phyloP scores from a whole-genome alignment of 1,140 invertebrate genomes.

The Formica exsecta region DNA sequence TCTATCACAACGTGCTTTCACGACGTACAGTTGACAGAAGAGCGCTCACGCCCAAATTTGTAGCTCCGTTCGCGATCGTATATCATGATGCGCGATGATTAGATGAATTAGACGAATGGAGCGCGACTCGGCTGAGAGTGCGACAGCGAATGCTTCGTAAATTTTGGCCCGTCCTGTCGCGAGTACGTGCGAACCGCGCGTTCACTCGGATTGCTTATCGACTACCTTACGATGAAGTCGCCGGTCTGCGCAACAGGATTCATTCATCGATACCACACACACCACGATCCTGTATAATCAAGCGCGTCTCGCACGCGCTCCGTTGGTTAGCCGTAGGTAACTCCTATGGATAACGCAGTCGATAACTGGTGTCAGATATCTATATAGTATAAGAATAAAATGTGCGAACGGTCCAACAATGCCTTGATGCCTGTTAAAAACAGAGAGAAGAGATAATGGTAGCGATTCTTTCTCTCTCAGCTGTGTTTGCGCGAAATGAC shows the following conservation, averaged over 20 bases:
- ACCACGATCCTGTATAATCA: slow-evolving; percentile 66
- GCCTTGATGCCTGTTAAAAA: too few relatives aligned
- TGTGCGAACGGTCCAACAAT: too few relatives aligned
- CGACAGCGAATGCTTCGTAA: background rate
- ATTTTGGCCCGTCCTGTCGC: background rate
- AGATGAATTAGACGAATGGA: background rate
- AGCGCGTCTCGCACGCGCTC: slow-evolving; percentile 54
- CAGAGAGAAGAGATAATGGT: too few relatives aligned
- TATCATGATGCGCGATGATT: too few relatives aligned
- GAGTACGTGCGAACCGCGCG: background rate
- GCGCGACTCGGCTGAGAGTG: background rate
- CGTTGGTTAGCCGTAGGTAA: background rate
- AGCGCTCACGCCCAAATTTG: background rate
- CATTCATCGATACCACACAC: slow-evolving; percentile 73
- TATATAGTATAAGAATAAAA: too few relatives aligned
- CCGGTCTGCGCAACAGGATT: slow-evolving; percentile 76
- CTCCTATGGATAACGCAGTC: too few relatives aligned
- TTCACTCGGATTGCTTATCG: slow-evolving; percentile 57
- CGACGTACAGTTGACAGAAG: background rate
- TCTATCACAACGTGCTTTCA: background rate
- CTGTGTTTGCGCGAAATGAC: too few relatives aligned
- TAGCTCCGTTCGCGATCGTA: background rate
- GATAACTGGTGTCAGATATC: too few relatives aligned
- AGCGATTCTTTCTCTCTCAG: too few relatives aligned
- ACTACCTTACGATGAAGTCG: slow-evolving; percentile 69